Conservation (phyloP, 2,113 vertebrate genomes). For the Neomonachus schauinslandi region DNA sequence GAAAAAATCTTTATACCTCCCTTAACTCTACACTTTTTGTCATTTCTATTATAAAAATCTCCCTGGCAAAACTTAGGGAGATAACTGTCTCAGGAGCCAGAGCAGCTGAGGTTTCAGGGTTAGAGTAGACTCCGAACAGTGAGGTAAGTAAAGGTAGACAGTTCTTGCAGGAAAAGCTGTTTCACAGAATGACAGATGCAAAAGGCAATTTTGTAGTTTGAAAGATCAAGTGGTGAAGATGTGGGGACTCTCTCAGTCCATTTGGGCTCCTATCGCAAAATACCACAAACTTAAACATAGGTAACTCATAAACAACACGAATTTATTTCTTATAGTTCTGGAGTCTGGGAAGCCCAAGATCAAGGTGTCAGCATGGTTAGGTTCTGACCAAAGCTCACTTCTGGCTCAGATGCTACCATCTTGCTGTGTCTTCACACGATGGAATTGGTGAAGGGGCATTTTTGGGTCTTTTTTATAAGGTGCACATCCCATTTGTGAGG, state of each 20-base stretch:
- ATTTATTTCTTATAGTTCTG: neutral
- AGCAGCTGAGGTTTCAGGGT: neutral
- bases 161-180: neutral
- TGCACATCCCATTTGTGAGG: neutral
- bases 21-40: neutral
- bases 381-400: neutral
- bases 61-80: neutral
- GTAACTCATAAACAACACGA: neutral
- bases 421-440: neutral
- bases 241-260: neutral
- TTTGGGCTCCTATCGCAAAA: neutral
- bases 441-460: accelerated
- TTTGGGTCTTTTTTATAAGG: neutral
- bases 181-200: neutral
- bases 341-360: neutral
- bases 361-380: accelerated
- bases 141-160: neutral
- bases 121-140: neutral
- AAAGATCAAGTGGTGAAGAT: neutral
- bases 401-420: neutral
- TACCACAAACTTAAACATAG: neutral
- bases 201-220: neutral
- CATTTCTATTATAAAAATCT: neutral
- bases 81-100: neutral
- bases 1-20: neutral